Evolutionary conservation across 2,113 vertebrate species (phyloP), one percentile per base, ranked within the genome.

Genomic region (Todiramphus chloris): DNA sequence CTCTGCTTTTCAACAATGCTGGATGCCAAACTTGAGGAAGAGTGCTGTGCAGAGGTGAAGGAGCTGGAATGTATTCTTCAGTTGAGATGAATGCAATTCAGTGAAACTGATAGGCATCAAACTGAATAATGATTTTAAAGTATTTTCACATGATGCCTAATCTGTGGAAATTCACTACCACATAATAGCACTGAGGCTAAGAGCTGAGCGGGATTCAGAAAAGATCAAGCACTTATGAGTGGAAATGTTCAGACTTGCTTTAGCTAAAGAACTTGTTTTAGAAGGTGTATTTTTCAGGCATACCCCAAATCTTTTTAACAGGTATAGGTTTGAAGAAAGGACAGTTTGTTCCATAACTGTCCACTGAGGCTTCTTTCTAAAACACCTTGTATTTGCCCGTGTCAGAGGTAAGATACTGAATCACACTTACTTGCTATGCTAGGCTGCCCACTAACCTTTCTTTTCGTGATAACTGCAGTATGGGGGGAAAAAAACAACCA

Each of bases 91-190:
- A 91, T 2, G n/a, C 77, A 94, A 73, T 94, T 97, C 92, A 73
- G 90, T 96, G 70, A 92, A 95, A 91, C 92, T 96, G 96, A 97
- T 96, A 96, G 96, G 91, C 93, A 96, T 96, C 96, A 95, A 94
- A 95, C 81, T 80, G 87, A 95, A 94, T 95, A 95, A 95, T 96
- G 77, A 94, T 97, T 96, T 96, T 89, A 77, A 96, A 95, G 75
- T 96, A 85, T 94, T 97, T 97, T 97, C 95, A 95, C 95, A 94
- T 95, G 95, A 95, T 96, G 96, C 85, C 78, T 97, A 85, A 96
- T 96, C 90, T 96, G 94, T 97, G 96, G 91, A 95, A 96, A 96
- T 94, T 91, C 81, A 74, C 95, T 94, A 96, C 95, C 94, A 89
- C 95, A 96, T 97, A 97, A 97, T 93, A 95, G 89, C 41, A 12